Evolutionary conservation across 2,113 vertebrate genomes (phyloP), one percentile per base, ranked within the genome.

Genomic region (Malurus alboscapulatus): DNA sequence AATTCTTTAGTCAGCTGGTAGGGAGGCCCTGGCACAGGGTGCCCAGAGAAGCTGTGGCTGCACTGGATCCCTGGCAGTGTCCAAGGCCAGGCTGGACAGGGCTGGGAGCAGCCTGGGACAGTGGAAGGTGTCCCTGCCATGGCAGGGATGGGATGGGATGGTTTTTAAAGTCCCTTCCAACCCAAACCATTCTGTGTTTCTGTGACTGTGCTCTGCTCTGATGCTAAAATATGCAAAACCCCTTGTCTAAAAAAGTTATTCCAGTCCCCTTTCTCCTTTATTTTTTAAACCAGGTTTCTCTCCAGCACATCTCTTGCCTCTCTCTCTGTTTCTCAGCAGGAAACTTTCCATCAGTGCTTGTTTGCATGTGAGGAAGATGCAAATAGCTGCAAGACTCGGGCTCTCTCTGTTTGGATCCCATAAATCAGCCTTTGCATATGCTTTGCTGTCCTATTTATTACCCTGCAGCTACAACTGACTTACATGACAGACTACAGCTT

Each of bases 381-480:
- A 96, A 95, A 96, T 65, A 83, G 69, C 84, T 87, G 82, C 63
- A 93, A 54, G 83, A 90, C 79, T 80, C 53, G 34, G 79, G 17
- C 71, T 58, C 0, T 88, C 77, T 95, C 77, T 95, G 50, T 58
- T 67, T 68, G 54, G 75, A 83, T 67, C 77, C 86, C 53, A 7
- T 93, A 77, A 90, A 80, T 96, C 76, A 47, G 83, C 53, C 68
- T 94, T 73, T 38, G 47, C 27, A 71, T 90, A 62, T 32, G 26
- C 61, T 95, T 88, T 94, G 54, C 93, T 94, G 78, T 89, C 94
- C 93, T 93, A 32, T 93, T 94, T 68, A 40, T 50, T 47, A 27
- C 80, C 90, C 62, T 90, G 93, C 50, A 89, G 91, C 91, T 62
- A 47, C 59, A 12, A 27, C 55, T 54, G 93, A 91, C 84, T 79